Conservation (phyloP, 2,113 vertebrate genomes). For the Willisornis vidua region DNA sequence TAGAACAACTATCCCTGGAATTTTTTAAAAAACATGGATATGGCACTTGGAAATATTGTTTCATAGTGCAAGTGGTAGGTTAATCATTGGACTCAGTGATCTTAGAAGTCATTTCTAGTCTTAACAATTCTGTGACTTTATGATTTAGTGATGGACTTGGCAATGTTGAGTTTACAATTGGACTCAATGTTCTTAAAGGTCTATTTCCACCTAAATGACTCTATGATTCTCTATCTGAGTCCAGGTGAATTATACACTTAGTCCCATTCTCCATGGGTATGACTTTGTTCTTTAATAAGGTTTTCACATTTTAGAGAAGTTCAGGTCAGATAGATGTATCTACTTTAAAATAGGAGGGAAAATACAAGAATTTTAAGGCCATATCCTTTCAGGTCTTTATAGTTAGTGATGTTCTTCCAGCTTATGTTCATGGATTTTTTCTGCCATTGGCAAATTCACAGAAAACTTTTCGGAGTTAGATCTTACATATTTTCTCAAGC, state of each 20-base stretch:
- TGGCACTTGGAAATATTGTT: not conserved
- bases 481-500: not conserved
- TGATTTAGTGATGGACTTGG: not conserved
- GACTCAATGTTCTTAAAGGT: not conserved
- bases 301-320: not conserved
- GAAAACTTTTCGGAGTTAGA: not conserved
- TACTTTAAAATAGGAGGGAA: not conserved
- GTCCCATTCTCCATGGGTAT: not conserved
- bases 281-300: not conserved
- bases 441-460: not conserved
- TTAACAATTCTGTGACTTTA: not conserved
- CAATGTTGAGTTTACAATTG: not conserved
- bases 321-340: not conserved
- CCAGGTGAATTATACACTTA: not conserved
- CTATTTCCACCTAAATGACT: not conserved
- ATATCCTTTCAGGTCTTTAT: not conserved
- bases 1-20: not conserved
- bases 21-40: not conserved
- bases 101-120: not conserved
- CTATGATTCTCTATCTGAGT: not conserved
- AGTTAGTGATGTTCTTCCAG: not conserved
- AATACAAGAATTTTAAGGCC: not conserved
- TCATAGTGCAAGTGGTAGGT: not conserved
- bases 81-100: not conserved
- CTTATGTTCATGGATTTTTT: not conserved